These are phyloP conservation scores for Penelope pileata DNA, from an alignment of 2,113 vertebrate genomes.

Conservation along the genomic window DNA sequence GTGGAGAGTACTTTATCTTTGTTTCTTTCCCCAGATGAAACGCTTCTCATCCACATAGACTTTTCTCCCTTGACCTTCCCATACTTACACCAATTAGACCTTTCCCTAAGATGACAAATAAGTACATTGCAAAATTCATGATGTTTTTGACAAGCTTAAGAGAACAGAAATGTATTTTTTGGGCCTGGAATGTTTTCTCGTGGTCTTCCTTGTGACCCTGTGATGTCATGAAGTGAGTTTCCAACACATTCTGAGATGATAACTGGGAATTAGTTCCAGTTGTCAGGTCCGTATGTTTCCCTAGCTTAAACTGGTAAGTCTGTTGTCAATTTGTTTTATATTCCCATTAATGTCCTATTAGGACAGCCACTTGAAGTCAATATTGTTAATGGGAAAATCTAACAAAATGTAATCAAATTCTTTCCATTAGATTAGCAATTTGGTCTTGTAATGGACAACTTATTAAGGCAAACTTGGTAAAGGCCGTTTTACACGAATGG, in stretches of 20 bases:
- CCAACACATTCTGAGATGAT: background rate
- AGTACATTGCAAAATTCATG: background rate
- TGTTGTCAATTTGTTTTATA: conserved; percentile 41
- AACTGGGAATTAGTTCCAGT: background rate
- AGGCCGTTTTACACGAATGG: background rate
- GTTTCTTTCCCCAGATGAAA: background rate
- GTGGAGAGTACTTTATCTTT: background rate
- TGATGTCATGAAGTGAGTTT: background rate
- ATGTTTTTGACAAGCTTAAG: background rate
- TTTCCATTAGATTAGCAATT: conserved; percentile 43
- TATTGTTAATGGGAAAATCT: conserved; percentile 43
- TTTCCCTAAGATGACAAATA: background rate
- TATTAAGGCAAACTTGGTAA: background rate
- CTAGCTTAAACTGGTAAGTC: background rate
- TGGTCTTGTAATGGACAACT: background rate
- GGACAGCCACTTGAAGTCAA: conserved; percentile 19
- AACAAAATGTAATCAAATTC: conserved; percentile 26
- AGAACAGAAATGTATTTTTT: background rate
- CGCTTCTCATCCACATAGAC: too few relatives aligned
- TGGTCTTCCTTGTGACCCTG: background rate
- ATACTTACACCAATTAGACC: background rate
- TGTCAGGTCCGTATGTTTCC: background rate
- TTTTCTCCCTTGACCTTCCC: background rate
- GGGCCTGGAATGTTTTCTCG: background rate
- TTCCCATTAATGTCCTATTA: conserved; percentile 45